A percentile compares a stretch with the other conserved stretches of the same genome.
These are phyloP conservation scores for Biston stratarius DNA, from an alignment of 2,888 invertebrate species.

Conservation along the genomic window DNA sequence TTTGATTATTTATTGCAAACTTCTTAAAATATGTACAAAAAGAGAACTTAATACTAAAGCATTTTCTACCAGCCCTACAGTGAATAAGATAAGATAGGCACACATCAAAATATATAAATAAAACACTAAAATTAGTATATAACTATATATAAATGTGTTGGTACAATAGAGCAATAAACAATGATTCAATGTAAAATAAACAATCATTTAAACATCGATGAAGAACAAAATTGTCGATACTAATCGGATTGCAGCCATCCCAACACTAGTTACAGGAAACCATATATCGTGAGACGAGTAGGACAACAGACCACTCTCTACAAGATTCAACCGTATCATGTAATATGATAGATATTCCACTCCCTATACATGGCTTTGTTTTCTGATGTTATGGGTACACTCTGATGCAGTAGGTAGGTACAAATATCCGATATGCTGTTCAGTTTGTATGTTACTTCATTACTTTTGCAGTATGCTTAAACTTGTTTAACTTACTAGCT, in stretches of 20 bases:
- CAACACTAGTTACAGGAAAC: constrained; percentile 6
- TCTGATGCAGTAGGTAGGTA: neutral
- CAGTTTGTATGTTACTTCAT: neutral
- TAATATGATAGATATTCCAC: constrained; percentile 5
- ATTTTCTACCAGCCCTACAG: too few species aligned
- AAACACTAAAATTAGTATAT: too few species aligned
- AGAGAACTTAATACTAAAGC: too few species aligned
- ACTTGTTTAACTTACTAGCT: too few species aligned
- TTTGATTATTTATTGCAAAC: too few species aligned
- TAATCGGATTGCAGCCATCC: neutral
- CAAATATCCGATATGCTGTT: neutral
- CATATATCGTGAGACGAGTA: constrained; percentile 2
- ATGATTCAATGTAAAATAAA: too few species aligned
- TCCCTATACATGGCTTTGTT: neutral
- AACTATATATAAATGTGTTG: too few species aligned
- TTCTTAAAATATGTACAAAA: too few species aligned
- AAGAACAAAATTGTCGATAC: neutral
- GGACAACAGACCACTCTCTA: constrained; percentile 11
- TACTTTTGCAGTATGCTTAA: neutral
- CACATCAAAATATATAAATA: too few species aligned
- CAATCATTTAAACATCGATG: neutral
- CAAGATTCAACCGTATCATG: constrained; percentile 2
- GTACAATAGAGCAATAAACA: too few species aligned
- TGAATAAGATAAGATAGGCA: too few species aligned
- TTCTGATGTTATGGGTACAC: constrained; percentile 7